Percentiles rank a stretch among this genome's conserved stretches.
Conservation (phyloP, 2,113 vertebrate species). For the Lethenteron reissneri region DNA sequence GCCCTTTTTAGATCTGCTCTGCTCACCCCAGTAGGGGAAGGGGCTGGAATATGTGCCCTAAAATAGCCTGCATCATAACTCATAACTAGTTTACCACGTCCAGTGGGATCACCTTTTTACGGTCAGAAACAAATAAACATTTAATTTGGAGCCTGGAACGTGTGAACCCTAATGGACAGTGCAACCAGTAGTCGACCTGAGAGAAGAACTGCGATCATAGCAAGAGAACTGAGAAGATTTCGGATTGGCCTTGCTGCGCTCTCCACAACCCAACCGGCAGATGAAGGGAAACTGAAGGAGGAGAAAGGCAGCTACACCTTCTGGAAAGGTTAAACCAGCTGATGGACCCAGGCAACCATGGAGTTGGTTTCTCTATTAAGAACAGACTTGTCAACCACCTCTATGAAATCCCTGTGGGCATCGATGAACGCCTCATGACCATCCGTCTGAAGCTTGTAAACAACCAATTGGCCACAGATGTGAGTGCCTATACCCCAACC, state of each 20-base stretch:
- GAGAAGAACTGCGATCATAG: neutral
- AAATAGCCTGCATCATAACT: neutral
- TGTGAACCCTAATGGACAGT: neutral
- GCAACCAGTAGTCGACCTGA: neutral
- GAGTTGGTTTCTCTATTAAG: neutral
- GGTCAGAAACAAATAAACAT: constrained; percentile 1
- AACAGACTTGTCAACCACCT: neutral
- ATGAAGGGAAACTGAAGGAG: neutral
- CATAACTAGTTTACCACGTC: neutral
- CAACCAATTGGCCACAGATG: neutral
- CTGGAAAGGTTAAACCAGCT: neutral
- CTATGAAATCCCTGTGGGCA: neutral
- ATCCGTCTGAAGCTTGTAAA: neutral
- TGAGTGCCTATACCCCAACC: neutral
- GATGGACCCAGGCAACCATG: neutral
- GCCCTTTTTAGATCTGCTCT: neutral
- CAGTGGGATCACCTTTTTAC: neutral
- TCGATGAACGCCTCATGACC: neutral
- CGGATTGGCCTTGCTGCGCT: neutral
- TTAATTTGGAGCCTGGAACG: neutral
- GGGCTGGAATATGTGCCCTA: neutral
- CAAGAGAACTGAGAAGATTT: too few relatives aligned
- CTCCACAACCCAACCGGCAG: neutral
- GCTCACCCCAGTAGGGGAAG: neutral
- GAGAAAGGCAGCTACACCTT: neutral